Conservation (phyloP, 1,140 invertebrate genomes). For the Oedothorax gibbosus region DNA sequence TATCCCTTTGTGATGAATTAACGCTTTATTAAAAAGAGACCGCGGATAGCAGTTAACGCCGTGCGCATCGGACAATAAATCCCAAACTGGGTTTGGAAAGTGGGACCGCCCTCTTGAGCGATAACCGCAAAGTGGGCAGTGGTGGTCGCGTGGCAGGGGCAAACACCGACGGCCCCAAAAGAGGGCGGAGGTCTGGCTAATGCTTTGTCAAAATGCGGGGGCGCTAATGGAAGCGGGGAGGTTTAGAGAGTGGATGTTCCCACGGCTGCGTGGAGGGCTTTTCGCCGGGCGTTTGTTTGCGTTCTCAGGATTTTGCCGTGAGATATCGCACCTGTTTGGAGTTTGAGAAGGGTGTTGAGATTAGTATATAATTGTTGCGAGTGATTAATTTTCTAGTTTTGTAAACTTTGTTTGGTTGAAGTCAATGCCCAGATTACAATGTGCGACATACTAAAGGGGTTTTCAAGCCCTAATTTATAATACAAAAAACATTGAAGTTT, state of each 20-base stretch:
- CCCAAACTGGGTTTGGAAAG: too few relatives aligned
- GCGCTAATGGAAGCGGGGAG: neutral
- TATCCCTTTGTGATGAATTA: neutral
- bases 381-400: too few relatives aligned
- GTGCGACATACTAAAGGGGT: too few relatives aligned
- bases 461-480: too few relatives aligned
- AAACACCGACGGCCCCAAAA: neutral
- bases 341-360: too few relatives aligned
- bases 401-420: too few relatives aligned
- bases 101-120: too few relatives aligned
- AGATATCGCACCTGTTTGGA: neutral
- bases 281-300: neutral
- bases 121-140: too few relatives aligned
- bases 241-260: constrained; percentile 7
- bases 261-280: neutral
- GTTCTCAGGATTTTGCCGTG: neutral
- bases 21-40: neutral
- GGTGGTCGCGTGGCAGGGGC: too few relatives aligned
- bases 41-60: neutral
- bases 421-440: too few relatives aligned
- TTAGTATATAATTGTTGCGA: too few relatives aligned
- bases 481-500: too few relatives aligned
- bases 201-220: constrained; percentile 11
- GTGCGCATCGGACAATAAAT: neutral
- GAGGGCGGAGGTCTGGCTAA: neutral